Evolutionary conservation across 2,888 invertebrate genomes (phyloP).

Genomic region (Microdon myrmicae): DNA sequence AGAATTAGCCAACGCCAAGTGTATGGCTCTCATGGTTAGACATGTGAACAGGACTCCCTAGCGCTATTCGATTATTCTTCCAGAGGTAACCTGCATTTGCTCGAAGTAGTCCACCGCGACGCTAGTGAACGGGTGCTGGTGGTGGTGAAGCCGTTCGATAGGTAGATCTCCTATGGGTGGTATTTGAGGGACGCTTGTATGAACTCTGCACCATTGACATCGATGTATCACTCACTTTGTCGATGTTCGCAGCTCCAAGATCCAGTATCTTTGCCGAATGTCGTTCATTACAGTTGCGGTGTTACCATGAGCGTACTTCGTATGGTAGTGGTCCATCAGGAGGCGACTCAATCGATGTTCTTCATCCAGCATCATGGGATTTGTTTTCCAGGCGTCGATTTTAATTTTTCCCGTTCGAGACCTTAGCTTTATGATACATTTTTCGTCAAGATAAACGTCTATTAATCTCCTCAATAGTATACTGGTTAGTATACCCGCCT

Average conservation of each 20-base stretch:
- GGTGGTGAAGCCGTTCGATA: constrained; percentile 10
- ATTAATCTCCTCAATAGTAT: too few species aligned
- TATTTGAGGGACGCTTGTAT: constrained; percentile 10
- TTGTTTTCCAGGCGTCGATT: too few species aligned
- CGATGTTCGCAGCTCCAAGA: constrained; percentile 8
- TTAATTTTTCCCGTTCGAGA: too few species aligned
- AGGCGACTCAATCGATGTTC: constrained; percentile 13
- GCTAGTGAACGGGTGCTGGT: constrained; percentile 32
- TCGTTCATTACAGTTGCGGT: constrained; percentile 33
- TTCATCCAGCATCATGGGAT: constrained; percentile 23
- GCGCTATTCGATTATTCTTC: constrained; percentile 27
- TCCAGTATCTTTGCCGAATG: constrained; percentile 14
- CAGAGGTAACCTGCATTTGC: constrained; percentile 17
- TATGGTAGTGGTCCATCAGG: constrained; percentile 23
- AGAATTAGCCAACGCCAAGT: too few species aligned
- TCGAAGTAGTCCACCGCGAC: constrained; percentile 44
- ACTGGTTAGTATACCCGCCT: too few species aligned
- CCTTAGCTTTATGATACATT: too few species aligned
- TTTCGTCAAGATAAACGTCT: too few species aligned
- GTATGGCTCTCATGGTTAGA: constrained; percentile 25
- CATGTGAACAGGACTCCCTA: constrained; percentile 28
- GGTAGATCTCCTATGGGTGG: constrained; percentile 36
- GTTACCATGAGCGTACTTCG: constrained; percentile 19
- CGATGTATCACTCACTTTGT: constrained; percentile 16
- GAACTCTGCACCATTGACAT: constrained; percentile 24